Conservation (phyloP, 2,888 invertebrate species). For the Biston betularia region DNA sequence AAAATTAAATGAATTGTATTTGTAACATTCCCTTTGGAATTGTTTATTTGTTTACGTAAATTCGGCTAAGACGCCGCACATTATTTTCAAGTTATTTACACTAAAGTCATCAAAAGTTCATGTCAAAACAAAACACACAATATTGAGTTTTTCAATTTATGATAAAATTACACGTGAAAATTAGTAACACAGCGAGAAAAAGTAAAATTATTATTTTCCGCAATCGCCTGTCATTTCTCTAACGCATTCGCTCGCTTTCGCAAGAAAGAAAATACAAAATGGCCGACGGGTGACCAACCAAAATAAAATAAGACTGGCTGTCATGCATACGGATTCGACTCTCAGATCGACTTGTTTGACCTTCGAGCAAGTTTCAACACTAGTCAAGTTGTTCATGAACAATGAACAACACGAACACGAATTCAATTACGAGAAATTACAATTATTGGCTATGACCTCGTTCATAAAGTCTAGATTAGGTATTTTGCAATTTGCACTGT, state of each 20-base stretch:
- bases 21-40: constrained; percentile 3
- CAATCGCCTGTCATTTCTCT: constrained; percentile 61
- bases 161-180: constrained; percentile 33
- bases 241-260: constrained; percentile 50
- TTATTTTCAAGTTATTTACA: constrained; percentile 24
- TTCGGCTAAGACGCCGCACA: constrained; percentile 30
- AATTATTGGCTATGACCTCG: constrained; percentile 17
- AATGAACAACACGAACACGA: constrained; percentile 12
- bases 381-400: constrained; percentile 25
- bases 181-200: constrained; percentile 44
- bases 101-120: constrained; percentile 17
- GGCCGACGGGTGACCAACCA: constrained; percentile 62
- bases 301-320: constrained; percentile 56
- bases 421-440: constrained; percentile 29
- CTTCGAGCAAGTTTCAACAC: constrained; percentile 29
- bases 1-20: neutral
- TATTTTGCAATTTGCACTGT: constrained; percentile 7
- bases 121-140: constrained; percentile 28
- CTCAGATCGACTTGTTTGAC: constrained; percentile 28
- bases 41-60: constrained; percentile 21
- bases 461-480: constrained; percentile 6
- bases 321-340: constrained; percentile 41
- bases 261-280: constrained; percentile 76
- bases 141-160: constrained; percentile 5
- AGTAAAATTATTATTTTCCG: constrained; percentile 63